Base-by-base conservation (phyloP, 2,888 invertebrate genomes). In the Ormyrus nitidulus region DNA sequence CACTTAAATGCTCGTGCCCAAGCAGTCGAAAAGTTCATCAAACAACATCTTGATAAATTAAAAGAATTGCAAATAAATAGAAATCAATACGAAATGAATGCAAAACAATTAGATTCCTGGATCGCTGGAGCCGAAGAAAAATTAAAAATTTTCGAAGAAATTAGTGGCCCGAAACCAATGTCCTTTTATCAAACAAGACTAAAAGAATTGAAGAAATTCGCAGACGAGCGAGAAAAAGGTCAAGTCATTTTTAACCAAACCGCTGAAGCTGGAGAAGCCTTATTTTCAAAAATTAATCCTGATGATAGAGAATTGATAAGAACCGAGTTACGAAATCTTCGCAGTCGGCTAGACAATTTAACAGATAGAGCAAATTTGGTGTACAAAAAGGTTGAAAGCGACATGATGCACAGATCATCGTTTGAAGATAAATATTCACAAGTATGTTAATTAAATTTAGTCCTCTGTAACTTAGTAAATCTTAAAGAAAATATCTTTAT, bases 351-450 rank as follows among this genome's bases (percentile, higher is more conserved):
- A 86, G 98, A 98, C 90, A 93, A 95, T 69, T 93, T 97, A 65
- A 94, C 96, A 6, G 97, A 96, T 89, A 95, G 95, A 89, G 94
- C 97, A 0, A 97, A 96, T 88, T 94, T 94, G 13, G 94, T 97
- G 1, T 94, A 97, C 84, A 97, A 97, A 89, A 95, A 95, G 86
- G 95, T 97, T 19, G 98, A 98, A 92, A 95, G 95, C 0, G 95
- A 96, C 58, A 93, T 98, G 82, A 95, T 97, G 88, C 97, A 98
- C 86, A 94, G 98, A 90, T 96, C 97, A 5, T 97, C 97, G 0
- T 97, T 98, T 89, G 98, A 98, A 89, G 98, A 98, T 85, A 97
- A 96, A 82, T 95, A 96, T 84, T 94, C 95, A 66, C 97, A 97
- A 70, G 84, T 85, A 77, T 85, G 66, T 73, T 34, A n/a, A 53